Percentiles rank a stretch among this genome's conserved stretches.
Conservation (phyloP, 2,797 vertebrate genomes). For the Anableps anableps region DNA sequence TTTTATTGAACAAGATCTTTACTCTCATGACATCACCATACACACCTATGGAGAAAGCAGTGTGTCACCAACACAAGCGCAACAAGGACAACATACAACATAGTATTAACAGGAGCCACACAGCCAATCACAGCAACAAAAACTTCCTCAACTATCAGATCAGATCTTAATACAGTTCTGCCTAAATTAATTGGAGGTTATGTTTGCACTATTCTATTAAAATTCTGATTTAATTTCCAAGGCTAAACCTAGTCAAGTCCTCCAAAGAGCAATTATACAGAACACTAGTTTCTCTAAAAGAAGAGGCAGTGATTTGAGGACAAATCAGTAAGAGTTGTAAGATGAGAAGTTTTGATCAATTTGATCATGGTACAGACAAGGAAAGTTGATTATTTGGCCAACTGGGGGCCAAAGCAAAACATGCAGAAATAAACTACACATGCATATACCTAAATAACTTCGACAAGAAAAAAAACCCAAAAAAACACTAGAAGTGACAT, state of each 20-base stretch:
- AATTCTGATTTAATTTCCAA: slow-evolving; percentile 30
- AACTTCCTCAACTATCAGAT: slow-evolving; percentile 47
- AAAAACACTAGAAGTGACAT: slow-evolving; percentile 46
- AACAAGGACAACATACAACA: slow-evolving; percentile 9
- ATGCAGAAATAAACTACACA: slow-evolving; percentile 88
- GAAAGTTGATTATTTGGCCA: slow-evolving; percentile 44
- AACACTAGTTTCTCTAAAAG: slow-evolving; percentile 29
- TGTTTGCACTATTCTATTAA: slow-evolving; percentile 44
- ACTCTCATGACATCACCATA: slow-evolving; percentile 98
- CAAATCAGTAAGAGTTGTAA: slow-evolving; percentile 40
- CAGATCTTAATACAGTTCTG: slow-evolving; percentile 16
- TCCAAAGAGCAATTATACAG: slow-evolving; percentile 17
- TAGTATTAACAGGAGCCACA: slow-evolving; percentile 44
- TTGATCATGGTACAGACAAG: slow-evolving; percentile 45
- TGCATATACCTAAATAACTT: slow-evolving; percentile 78
- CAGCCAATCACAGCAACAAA: slow-evolving; percentile 76
- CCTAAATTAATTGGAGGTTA: slow-evolving; percentile 24
- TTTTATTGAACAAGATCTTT: slow-evolving; percentile 99
- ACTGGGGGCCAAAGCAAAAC: slow-evolving; percentile 62
- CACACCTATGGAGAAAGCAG: slow-evolving; percentile 82
- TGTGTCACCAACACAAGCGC: slow-evolving; percentile 40
- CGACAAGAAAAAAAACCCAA: slow-evolving; percentile 27
- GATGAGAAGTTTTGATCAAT: slow-evolving; percentile 37
- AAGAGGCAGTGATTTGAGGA: slow-evolving; percentile 46
- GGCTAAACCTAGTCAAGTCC: slow-evolving; percentile 47